A percentile compares a stretch with the other conserved stretches of the same genome.
Conservation (phyloP, 2,797 vertebrate species). For the Urocyon cinereoargenteus region DNA sequence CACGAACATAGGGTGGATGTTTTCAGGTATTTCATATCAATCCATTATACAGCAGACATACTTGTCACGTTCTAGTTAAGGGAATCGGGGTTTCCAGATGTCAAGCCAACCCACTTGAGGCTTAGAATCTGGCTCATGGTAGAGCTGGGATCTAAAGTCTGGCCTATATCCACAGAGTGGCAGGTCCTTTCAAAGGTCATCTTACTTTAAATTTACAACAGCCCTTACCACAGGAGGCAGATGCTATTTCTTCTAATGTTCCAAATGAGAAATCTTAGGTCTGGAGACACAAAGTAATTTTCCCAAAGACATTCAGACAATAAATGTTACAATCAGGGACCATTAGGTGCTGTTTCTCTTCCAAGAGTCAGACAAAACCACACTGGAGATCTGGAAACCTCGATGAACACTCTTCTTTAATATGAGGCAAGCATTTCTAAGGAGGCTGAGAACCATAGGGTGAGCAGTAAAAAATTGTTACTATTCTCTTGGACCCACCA, state of each 20-base stretch:
- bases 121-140: not conserved
- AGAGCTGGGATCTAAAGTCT: not conserved
- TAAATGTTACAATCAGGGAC: not conserved
- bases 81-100: not conserved
- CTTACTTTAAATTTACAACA: not conserved
- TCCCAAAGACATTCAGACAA: not conserved
- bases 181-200: not conserved
- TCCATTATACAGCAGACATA: not conserved
- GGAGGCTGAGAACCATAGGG: not conserved
- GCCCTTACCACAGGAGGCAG: not conserved
- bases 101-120: not conserved
- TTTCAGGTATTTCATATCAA: not conserved
- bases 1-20: not conserved
- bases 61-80: not conserved
- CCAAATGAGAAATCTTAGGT: not conserved
- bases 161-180: not conserved
- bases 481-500: not conserved
- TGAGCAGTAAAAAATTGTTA: not conserved
- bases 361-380: not conserved
- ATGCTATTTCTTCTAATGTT: not conserved
- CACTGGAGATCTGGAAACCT: not conserved
- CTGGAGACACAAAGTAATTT: not conserved
- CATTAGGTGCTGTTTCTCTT: not conserved
- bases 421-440: not conserved
- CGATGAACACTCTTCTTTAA: not conserved